phyloP scores from a whole-genome alignment of 2,888 invertebrate species.

The Abrostola tripartita region DNA sequence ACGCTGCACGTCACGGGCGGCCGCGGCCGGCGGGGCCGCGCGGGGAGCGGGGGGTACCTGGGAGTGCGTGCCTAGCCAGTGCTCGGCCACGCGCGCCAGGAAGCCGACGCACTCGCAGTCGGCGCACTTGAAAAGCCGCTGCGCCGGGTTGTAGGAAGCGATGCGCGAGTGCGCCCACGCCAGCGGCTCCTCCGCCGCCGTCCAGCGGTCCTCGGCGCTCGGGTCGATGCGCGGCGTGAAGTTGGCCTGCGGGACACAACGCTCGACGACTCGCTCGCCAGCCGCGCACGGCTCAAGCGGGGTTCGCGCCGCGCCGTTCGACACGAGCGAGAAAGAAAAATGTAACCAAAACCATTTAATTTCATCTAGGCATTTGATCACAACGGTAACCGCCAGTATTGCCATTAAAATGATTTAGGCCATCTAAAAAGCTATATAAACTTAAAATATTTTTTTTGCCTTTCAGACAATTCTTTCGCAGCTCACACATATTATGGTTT shows the following conservation, averaged over 20 bases:
- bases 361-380: too few relatives aligned
- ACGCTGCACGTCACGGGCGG: neutral
- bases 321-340: too few relatives aligned
- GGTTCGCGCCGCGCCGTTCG: too few relatives aligned
- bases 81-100: constrained; percentile 92
- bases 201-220: constrained; percentile 89
- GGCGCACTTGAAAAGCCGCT: constrained; percentile 92
- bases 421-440: too few relatives aligned
- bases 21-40: neutral
- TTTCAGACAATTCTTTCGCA: too few relatives aligned
- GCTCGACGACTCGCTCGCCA: constrained; percentile 45
- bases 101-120: constrained; percentile 93
- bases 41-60: constrained; percentile 73
- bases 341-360: too few relatives aligned
- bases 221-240: constrained; percentile 87
- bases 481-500: too few relatives aligned
- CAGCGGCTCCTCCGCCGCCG: constrained; percentile 91
- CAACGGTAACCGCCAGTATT: too few relatives aligned
- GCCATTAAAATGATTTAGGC: too few relatives aligned
- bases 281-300: too few relatives aligned
- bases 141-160: constrained; percentile 93
- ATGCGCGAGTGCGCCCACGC: constrained; percentile 94
- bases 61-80: constrained; percentile 91
- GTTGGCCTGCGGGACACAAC: constrained; percentile 77
- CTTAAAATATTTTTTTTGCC: too few relatives aligned